Evolutionary conservation across 2,888 invertebrate species (phyloP).

Genomic region (Dichetophora obliterata): DNA sequence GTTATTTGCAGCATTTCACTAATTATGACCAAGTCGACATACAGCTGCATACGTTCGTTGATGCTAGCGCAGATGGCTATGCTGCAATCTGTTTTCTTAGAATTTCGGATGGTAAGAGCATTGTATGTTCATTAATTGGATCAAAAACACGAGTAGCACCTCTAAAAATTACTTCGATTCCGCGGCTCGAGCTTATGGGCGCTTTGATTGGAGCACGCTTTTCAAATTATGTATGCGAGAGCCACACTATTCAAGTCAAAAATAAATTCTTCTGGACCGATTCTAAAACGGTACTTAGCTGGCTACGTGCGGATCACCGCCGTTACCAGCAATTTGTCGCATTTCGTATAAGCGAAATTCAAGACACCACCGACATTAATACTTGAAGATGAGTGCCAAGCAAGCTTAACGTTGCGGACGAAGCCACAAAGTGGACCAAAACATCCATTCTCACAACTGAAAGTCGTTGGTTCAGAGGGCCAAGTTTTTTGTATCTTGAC

Average conservation of each 20-base stretch:
- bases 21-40: background rate
- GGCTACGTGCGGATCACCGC: conserved; percentile 46
- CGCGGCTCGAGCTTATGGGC: conserved; percentile 43
- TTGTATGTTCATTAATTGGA: conserved; percentile 31
- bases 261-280: conserved; percentile 52
- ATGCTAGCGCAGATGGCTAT: conserved; percentile 21
- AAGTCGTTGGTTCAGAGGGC: conserved; percentile 33
- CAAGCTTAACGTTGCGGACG: conserved; percentile 40
- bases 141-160: conserved; percentile 46
- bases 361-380: conserved; percentile 13
- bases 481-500: conserved; percentile 18
- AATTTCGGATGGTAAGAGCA: background rate
- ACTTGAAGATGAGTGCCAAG: conserved; percentile 36
- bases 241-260: conserved; percentile 38
- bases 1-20: background rate
- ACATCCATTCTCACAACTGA: background rate
- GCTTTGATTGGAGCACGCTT: conserved; percentile 44
- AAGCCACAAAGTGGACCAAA: conserved; percentile 38
- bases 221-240: conserved; percentile 40
- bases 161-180: conserved; percentile 42
- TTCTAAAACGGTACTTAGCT: conserved; percentile 52
- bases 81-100: background rate
- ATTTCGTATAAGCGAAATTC: conserved; percentile 33
- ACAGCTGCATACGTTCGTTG: conserved; percentile 31
- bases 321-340: conserved; percentile 40